Base-by-base conservation (phyloP, 2,888 invertebrate species). In the Nyleta sp. region DNA sequence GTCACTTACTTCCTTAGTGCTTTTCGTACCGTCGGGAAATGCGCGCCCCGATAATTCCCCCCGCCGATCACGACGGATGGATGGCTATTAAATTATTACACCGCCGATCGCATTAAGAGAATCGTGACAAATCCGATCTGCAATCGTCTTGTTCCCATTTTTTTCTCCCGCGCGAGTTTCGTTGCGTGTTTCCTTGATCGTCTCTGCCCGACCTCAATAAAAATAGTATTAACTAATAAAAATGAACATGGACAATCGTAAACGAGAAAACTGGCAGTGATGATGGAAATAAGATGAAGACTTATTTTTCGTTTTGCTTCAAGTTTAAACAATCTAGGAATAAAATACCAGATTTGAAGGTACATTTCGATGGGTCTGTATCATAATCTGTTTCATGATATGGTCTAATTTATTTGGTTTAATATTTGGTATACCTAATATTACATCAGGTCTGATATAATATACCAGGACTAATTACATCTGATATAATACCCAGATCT, bases 1-100 rank as follows among this genome's bases (percentile, higher is more conserved):
- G 90, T 90, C 88, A 84, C 88, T 90, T 90, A 90, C 88, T 86
- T 90, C 86, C 88, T 89, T 88, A 88, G 88, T 89, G 89, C 90
- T 85, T 55, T 81, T 83, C 77, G 82, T 87, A 84, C 85, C 87
- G 81, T 55, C 85, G 83, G 86, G 87, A 85, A 78, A 86, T 83
- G 82, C 80, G 73, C 68, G 73, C 64, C 80, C 83, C 81, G 85
- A 85, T 86, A 62, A 64, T 84, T 83, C 83, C 79, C 76, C 80
- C 78, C 78, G 74, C 79, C 85, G 86, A 88, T 88, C 86, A 84
- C 84, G 81, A 81, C 79, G 84, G 82, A 84, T 85, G 86, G 85
- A 87, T 83, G 83, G 88, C 88, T 89, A 89, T 89, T 89, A 88
- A 89, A 89, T 89, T 89, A 89, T 89, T 89, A 87, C 83, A 81